Base-by-base conservation (phyloP, 2,797 vertebrate species). In the Apodemus agrarius region DNA sequence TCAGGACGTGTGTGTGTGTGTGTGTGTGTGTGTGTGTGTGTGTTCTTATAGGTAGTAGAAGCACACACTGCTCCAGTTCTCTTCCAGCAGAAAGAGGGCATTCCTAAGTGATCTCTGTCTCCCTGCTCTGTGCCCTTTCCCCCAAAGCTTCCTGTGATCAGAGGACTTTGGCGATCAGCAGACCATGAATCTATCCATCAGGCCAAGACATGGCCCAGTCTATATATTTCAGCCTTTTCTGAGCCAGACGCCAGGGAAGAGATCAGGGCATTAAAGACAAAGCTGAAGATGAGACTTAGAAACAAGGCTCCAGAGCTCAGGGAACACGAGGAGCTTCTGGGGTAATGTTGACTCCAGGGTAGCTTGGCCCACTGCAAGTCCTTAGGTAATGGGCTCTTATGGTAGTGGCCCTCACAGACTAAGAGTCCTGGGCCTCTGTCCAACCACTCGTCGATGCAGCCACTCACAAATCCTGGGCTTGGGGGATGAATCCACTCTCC, bases 321-420 rank as follows among this genome's bases (percentile, higher is more conserved):
- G 54, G 17, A 3, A 3, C 3, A 4, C 31, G 5, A 1, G n/a
- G n/a, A n/a, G n/a, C 49, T 22, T 26, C 0, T 0, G 8, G 12
- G 49, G 40, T n/a, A 22, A 52, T 19, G 1, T 0, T 21, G 7
- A 16, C 19, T 67, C 80, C 37, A 37, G 24, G 43, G 10, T 43
- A 40, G 26, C 22, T 59, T 79, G 43, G 34, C 8, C 24, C 46
- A 5, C 43, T 37, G 61, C 19, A 93, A 8, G 6, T 11, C n/a
- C 6, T 24, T 13, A 10, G 10, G 49, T 19, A 31, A 19, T 0
- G 0, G 85, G 46, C 75, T 57, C 65, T 22, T 6, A n/a, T n/a
- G 34, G 34, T 69, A 43, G 74, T 65, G 40, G n/a, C 13, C 29
- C 29, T n/a, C 43, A 31, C 0, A 31, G 9, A 61, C 5, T n/a